Percentiles rank a stretch among this genome's conserved stretches.
Evolutionary conservation across 1,140 invertebrate genomes (phyloP).

Genomic region (Teleogryllus occipitalis): DNA sequence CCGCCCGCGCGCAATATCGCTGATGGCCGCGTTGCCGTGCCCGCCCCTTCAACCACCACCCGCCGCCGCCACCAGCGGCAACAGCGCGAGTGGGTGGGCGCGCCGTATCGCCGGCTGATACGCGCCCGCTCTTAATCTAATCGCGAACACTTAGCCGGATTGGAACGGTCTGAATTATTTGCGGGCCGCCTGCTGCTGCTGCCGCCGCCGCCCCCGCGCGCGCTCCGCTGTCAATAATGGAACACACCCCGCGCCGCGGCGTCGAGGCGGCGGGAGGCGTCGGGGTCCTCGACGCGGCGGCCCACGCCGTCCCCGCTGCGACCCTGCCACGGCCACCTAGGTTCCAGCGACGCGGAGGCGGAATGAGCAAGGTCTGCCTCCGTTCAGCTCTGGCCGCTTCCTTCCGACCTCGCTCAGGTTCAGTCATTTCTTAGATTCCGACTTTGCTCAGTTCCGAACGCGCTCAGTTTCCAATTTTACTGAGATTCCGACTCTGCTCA

Average conservation of each 20-base stretch:
- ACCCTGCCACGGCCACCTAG: not conserved
- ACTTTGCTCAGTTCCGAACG: no score
- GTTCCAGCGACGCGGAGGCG: no score
- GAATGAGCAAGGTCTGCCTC: no score
- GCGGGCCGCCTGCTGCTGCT: not conserved
- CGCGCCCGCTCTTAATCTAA: slow-evolving; percentile 15
- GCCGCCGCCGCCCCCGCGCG: not conserved
- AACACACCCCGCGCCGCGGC: not conserved
- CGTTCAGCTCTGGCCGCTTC: no score
- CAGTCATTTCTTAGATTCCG: no score
- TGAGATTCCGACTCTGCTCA: no score
- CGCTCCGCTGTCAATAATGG: not conserved
- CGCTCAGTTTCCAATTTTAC: no score
- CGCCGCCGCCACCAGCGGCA: not conserved
- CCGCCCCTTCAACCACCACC: no score
- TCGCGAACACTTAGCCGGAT: slow-evolving; percentile 18
- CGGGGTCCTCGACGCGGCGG: no score
- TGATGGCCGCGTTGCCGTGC: slow-evolving; percentile 4
- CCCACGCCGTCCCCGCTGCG: no score
- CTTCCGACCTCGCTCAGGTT: no score
- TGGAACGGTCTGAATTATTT: slow-evolving; percentile 18
- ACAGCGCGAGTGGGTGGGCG: not conserved
- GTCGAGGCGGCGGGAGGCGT: no score
- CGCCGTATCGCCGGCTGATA: not conserved
- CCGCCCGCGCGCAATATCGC: not conserved